phyloP scores from a whole-genome alignment of 1,140 invertebrate species.

The Wasmannia auropunctata region DNA sequence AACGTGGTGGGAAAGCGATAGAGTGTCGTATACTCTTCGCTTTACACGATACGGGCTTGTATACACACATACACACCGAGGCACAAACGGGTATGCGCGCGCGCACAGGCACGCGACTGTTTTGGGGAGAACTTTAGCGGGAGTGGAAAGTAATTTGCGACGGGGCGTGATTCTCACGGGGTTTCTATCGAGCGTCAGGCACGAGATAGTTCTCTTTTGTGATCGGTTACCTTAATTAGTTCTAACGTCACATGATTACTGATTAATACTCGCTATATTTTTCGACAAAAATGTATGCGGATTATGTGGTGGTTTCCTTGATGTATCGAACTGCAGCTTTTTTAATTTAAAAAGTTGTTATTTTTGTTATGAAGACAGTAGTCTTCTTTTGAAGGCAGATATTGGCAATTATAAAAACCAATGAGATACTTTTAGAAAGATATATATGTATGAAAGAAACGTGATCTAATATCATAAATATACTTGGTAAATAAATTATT shows the following conservation, averaged over 20 bases:
- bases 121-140: slow-evolving; percentile 28
- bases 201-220: neutral
- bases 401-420: neutral
- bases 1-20: slow-evolving; percentile 44
- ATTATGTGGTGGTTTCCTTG: neutral
- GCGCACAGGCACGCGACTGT: slow-evolving; percentile 30
- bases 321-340: neutral
- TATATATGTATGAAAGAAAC: neutral
- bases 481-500: neutral
- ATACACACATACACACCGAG: neutral
- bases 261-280: slow-evolving; percentile 18
- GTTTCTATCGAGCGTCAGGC: slow-evolving; percentile 18
- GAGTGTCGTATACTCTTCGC: slow-evolving; percentile 56
- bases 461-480: neutral
- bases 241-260: neutral
- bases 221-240: neutral
- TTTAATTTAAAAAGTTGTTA: neutral
- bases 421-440: neutral
- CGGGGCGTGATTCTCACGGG: slow-evolving; percentile 1
- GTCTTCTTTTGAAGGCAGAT: neutral
- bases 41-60: slow-evolving; percentile 54
- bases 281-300: neutral
- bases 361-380: neutral
- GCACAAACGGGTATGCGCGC: neutral
- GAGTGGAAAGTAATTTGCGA: slow-evolving; percentile 53